Percentiles rank a stretch among this genome's conserved stretches.
These are phyloP conservation scores for Papio anubis DNA, from an alignment of 2,113 vertebrate species.

Conservation along the genomic window DNA sequence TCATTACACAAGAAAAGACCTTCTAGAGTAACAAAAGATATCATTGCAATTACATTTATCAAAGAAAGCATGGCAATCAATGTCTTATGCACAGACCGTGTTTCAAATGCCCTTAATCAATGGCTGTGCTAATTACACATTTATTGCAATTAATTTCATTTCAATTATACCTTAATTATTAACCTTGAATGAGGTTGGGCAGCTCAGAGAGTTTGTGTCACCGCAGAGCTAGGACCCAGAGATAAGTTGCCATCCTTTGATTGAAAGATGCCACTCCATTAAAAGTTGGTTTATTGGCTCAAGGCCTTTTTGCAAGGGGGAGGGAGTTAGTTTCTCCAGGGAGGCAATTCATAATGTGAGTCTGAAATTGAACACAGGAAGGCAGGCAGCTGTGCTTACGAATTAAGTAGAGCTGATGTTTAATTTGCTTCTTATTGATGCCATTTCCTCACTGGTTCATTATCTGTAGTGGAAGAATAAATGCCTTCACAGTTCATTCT, in stretches of 20 bases:
- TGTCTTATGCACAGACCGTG: conserved; percentile 68
- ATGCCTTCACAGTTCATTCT: conserved; percentile 64
- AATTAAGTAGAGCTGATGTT: conserved; percentile 74
- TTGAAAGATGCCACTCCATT: conserved; percentile 63
- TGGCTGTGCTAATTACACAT: conserved; percentile 81
- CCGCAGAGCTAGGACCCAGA: conserved; percentile 38
- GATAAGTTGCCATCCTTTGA: conserved; percentile 17
- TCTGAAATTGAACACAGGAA: conserved; percentile 75
- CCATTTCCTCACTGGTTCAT: conserved; percentile 75
- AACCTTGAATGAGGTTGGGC: conserved; percentile 64
- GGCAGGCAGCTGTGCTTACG: conserved; percentile 63
- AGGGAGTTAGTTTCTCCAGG: conserved; percentile 64
- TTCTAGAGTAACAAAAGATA: conserved; percentile 76
- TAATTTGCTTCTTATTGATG: conserved; percentile 78
- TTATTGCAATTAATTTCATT: conserved; percentile 85
- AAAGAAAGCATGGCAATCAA: conserved; percentile 78
- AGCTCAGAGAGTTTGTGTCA: conserved; percentile 56
- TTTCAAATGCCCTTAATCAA: conserved; percentile 81
- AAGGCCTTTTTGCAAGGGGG: not conserved
- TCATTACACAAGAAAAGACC: conserved; percentile 70
- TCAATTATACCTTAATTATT: conserved; percentile 83
- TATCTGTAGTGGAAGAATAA: conserved; percentile 54
- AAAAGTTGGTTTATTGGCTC: conserved; percentile 53
- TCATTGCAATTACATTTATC: conserved; percentile 77
- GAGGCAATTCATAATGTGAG: conserved; percentile 79